A percentile compares a stretch with the other conserved stretches of the same genome.
Evolutionary conservation across 2,797 vertebrate species (phyloP).

Genomic region (Threskiornis aethiopicus): DNA sequence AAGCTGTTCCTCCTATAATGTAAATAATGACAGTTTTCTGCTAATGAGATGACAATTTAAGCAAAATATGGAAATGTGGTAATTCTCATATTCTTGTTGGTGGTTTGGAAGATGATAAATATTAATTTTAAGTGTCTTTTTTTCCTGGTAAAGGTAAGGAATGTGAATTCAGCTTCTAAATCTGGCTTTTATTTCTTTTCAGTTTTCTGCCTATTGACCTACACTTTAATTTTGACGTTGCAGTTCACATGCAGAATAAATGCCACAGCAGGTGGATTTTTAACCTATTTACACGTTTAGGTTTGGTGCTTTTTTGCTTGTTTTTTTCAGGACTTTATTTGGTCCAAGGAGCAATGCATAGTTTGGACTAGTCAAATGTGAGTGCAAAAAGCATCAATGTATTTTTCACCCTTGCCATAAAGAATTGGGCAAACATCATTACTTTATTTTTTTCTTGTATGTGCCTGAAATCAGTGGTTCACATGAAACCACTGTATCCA

Average conservation of each 20-base stretch:
- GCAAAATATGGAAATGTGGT: neutral
- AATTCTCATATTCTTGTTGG: neutral
- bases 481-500: neutral
- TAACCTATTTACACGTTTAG: neutral
- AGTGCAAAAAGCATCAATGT: neutral
- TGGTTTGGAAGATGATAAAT: neutral
- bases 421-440: neutral
- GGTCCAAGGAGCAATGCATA: neutral
- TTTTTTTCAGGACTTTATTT: neutral
- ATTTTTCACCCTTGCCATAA: neutral
- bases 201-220: neutral
- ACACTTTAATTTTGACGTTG: neutral
- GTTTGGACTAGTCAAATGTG: neutral
- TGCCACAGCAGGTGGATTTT: neutral
- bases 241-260: neutral
- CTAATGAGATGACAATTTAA: neutral
- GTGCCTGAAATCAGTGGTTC: neutral
- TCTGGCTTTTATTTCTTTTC: neutral
- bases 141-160: neutral
- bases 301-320: neutral
- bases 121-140: neutral
- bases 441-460: neutral
- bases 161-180: neutral
- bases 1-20: neutral
- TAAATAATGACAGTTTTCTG: neutral